A percentile compares a stretch with the other conserved stretches of the same genome.
phyloP scores from a whole-genome alignment of 2,113 vertebrate genomes.

The Rhinopomastus cyanomelas region DNA sequence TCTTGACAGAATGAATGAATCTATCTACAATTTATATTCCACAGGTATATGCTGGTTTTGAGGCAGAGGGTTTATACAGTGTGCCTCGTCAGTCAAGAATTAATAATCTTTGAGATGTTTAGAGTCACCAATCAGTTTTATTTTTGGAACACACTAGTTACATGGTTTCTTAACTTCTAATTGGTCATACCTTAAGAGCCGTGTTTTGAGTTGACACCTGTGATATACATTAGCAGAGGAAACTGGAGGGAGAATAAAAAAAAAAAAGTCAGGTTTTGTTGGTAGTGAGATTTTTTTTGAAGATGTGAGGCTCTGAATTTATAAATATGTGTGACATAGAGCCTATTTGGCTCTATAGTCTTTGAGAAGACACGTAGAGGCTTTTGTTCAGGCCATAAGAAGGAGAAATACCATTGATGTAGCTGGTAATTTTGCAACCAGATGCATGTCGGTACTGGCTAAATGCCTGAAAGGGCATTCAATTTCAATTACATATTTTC shows the following conservation, averaged over 20 bases:
- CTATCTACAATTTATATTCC: not conserved
- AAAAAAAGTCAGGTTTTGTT: not conserved
- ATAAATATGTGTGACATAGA: not conserved
- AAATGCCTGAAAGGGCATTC: not conserved
- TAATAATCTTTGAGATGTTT: not conserved
- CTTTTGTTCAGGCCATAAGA: not conserved
- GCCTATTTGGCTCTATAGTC: not conserved
- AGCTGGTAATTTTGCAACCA: not conserved
- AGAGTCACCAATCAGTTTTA: not conserved
- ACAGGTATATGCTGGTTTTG: not conserved
- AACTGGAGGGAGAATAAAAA: not conserved
- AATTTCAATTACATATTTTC: not conserved
- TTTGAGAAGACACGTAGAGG: not conserved
- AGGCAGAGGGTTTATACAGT: not conserved
- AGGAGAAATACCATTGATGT: not conserved
- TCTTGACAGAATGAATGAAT: not conserved
- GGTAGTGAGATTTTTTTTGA: not conserved
- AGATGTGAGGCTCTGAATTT: not conserved
- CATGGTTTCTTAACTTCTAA: not conserved
- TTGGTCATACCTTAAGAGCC: not conserved
- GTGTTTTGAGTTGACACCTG: not conserved
- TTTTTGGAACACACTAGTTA: not conserved
- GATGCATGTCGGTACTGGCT: not conserved
- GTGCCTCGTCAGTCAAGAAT: not conserved
- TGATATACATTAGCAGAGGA: not conserved